These are phyloP conservation scores for Solea solea DNA, from an alignment of 2,113 vertebrate species.

Conservation along the genomic window DNA sequence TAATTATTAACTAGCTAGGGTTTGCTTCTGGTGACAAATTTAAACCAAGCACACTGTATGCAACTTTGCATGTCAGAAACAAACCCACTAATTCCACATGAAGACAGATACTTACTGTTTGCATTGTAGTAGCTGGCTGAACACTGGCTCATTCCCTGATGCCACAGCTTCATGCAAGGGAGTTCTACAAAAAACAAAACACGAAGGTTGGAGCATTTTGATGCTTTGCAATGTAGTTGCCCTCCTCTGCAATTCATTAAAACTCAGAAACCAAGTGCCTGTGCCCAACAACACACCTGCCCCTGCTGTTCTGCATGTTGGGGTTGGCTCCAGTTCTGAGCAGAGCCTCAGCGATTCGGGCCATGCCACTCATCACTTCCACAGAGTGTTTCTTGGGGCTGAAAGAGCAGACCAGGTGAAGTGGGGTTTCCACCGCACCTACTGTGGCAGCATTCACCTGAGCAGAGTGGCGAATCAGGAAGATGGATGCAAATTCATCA, in stretches of 20 bases:
- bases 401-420: constrained; percentile 94
- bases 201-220: not conserved
- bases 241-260: too few species aligned
- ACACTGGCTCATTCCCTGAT: constrained; percentile 93
- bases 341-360: constrained; percentile 90
- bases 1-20: too few species aligned
- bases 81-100: not conserved
- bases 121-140: constrained; percentile 95
- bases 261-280: not conserved
- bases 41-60: not conserved
- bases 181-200: constrained; percentile 81
- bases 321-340: constrained; percentile 93
- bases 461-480: constrained; percentile 94
- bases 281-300: constrained; percentile 79
- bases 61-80: not conserved
- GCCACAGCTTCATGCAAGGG: constrained; percentile 91
- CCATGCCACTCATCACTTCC: constrained; percentile 92
- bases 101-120: constrained; percentile 88
- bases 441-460: constrained; percentile 93
- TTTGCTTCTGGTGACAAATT: not conserved
- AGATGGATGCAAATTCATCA: constrained; percentile 94
- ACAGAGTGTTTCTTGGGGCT: constrained; percentile 89
- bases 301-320: constrained; percentile 95
- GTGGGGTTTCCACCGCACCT: constrained; percentile 92
- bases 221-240: not conserved